Percentiles rank a stretch among this genome's conserved stretches.
phyloP scores from a whole-genome alignment of 2,888 invertebrate genomes.

The Drosophila koepferae region DNA sequence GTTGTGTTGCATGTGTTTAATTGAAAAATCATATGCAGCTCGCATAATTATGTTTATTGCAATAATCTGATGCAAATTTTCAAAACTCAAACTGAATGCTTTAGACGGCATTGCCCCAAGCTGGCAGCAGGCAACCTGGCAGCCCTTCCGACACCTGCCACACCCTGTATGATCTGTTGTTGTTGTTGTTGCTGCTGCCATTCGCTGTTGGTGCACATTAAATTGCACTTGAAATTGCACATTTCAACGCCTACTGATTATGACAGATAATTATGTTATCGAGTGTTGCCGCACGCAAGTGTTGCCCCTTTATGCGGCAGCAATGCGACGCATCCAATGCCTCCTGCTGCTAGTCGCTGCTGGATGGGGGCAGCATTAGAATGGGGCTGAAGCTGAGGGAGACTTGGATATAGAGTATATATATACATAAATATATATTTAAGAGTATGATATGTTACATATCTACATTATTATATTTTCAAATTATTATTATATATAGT shows the following conservation, averaged over 20 bases:
- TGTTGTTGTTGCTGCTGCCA: slow-evolving; percentile 21
- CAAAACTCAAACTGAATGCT: slow-evolving; percentile 75
- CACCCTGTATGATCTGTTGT: slow-evolving; percentile 17
- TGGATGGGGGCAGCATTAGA: not conserved
- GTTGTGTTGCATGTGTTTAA: slow-evolving; percentile 80
- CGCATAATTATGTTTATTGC: slow-evolving; percentile 83
- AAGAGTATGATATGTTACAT: too few relatives aligned
- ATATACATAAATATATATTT: not conserved
- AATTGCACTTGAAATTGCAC: slow-evolving; percentile 81
- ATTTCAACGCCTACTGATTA: slow-evolving; percentile 83
- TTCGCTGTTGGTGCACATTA: slow-evolving; percentile 68
- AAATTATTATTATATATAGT: not conserved
- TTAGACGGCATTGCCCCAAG: slow-evolving; percentile 49
- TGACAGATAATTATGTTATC: slow-evolving; percentile 82
- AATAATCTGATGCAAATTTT: slow-evolving; percentile 82
- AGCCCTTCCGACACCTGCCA: slow-evolving; percentile 30
- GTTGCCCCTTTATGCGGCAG: slow-evolving; percentile 14
- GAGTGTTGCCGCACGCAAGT: slow-evolving; percentile 73
- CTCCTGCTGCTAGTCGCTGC: not conserved
- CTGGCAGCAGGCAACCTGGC: slow-evolving; percentile 33
- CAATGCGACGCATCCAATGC: slow-evolving; percentile 6
- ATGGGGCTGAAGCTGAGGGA: not conserved
- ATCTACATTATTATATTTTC: too few relatives aligned
- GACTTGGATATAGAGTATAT: not conserved
- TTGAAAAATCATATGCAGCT: slow-evolving; percentile 84